Base-by-base conservation (phyloP, 2,888 invertebrate genomes). In the Drosophila sordidula region DNA sequence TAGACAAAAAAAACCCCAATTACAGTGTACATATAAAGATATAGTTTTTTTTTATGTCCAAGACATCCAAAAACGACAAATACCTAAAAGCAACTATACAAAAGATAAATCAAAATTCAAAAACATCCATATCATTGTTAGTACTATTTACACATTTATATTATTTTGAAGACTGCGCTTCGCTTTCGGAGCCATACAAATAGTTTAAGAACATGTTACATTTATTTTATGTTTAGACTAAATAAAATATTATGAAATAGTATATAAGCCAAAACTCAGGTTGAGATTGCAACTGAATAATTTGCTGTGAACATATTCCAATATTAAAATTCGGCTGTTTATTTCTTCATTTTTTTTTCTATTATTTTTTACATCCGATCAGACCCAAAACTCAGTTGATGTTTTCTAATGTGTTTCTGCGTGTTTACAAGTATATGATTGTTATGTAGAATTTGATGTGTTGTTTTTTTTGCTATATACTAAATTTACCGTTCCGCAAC, bases 261-360 rank as follows among this genome's bases (percentile, higher is more conserved):
- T 22, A 25, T 6, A 11, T 76, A 71, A 69, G 44, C 49, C 46
- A 42, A 66, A 61, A 78, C 87, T 88, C 89, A 88, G 89, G 83
- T 88, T 83, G 83, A 88, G 87, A 87, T 75, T 87, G 87, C 78
- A 86, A 74, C 68, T 86, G 64, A 83, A 87, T 80, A 77, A 70
- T 78, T 80, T 70, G 82, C 87, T 87, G 82, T 85, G 69, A 82
- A 75, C 63, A 70, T 80, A 80, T 70, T 80, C 56, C 67, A 56
- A 64, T 69, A 63, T 51, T 63, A 14, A 63, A 62, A 65, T 62
- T 76, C 38, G 39, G 64, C 22, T 47, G 49, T 55, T 46, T 45
- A 46, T 41, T 51, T 42, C 25, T 41, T 44, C 46, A 3, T 29
- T 9, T 32, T 45, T 25, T 47, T 8, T 44, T 14, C 26, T 26